Conservation (phyloP, 2,113 vertebrate genomes). For the Pseudorectes ferrugineus region DNA sequence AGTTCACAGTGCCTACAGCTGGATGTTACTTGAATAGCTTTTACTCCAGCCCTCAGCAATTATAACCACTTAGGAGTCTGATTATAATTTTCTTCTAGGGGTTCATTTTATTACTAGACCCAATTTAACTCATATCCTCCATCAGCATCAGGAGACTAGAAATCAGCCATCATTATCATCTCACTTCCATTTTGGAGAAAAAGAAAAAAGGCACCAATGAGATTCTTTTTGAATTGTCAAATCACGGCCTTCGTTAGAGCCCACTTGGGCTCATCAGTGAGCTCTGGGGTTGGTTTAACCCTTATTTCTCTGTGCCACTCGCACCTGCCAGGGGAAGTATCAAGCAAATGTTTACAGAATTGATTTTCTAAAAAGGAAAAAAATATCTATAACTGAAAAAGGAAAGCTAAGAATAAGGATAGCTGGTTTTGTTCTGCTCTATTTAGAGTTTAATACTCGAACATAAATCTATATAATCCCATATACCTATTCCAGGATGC, state of each 20-base stretch:
- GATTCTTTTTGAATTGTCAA: not conserved
- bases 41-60: not conserved
- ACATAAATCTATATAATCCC: not conserved
- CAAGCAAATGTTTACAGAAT: not conserved
- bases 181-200: not conserved
- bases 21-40: conserved; percentile 14
- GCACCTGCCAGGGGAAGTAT: not conserved
- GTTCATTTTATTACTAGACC: conserved; percentile 46
- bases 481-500: not conserved
- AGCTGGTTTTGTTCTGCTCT: not conserved
- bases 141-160: conserved; percentile 40
- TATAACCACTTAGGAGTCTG: conserved; percentile 7
- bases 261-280: not conserved
- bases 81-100: conserved; percentile 57
- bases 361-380: not conserved
- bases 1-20: conserved; percentile 1
- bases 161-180: conserved; percentile 40
- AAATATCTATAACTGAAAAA: not conserved
- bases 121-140: conserved; percentile 50
- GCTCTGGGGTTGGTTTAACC: not conserved
- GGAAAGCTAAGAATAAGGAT: not conserved
- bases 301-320: not conserved
- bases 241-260: not conserved
- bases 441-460: not conserved
- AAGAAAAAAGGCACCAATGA: not conserved